Evolutionary conservation across 1,140 invertebrate genomes (phyloP).

Genomic region (Anadara kagoshimensis): DNA sequence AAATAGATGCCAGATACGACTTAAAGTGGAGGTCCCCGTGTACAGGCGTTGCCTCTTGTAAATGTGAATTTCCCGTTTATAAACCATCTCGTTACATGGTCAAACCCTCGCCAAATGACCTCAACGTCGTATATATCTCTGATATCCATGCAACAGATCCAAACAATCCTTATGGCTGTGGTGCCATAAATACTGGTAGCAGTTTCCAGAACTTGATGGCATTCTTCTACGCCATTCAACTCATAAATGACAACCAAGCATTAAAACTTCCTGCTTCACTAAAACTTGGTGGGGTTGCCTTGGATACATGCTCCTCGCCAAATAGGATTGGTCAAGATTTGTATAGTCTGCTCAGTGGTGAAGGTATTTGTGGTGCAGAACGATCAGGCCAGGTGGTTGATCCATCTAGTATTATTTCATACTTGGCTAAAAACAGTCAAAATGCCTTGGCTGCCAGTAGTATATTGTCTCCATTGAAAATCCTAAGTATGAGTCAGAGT

Average conservation of each 20-base stretch:
- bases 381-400: conserved; percentile 45
- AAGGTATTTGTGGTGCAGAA: conserved; percentile 55
- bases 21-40: conserved; percentile 51
- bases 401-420: conserved; percentile 60
- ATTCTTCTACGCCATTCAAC: conserved; percentile 68
- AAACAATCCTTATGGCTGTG: conserved; percentile 52
- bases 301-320: conserved; percentile 63
- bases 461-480: conserved; percentile 57
- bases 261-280: conserved; percentile 49
- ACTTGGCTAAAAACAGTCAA: conserved; percentile 60
- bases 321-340: conserved; percentile 63
- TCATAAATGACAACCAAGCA: conserved; percentile 57
- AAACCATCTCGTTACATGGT: conserved; percentile 65
- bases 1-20: conserved; percentile 62
- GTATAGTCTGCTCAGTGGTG: conserved; percentile 65
- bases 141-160: conserved; percentile 60
- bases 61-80: conserved; percentile 52
- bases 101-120: conserved; percentile 49
- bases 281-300: conserved; percentile 62
- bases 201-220: conserved; percentile 67
- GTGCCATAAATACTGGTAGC: conserved; percentile 52
- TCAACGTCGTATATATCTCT: conserved; percentile 64
- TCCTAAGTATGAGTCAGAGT: conserved; percentile 81
- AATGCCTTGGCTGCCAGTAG: conserved; percentile 58
- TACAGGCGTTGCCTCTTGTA: conserved; percentile 41